Evolutionary conservation across 2,888 invertebrate genomes (phyloP).

Genomic region (Epirrita christyi): DNA sequence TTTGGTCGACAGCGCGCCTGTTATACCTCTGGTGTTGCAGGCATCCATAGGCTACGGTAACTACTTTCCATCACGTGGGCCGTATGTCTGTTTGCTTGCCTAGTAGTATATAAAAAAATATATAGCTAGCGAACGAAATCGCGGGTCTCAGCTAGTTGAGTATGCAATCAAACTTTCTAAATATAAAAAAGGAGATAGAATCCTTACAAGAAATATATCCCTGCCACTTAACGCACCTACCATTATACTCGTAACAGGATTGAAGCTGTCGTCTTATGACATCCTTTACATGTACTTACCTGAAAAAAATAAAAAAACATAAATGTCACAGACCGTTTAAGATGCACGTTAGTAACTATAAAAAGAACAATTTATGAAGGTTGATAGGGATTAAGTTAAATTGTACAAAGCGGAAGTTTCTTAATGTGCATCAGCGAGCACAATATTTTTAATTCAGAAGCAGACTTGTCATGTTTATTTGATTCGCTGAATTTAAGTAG

Average conservation of each 20-base stretch:
- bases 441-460: slow-evolving; percentile 25
- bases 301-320: slow-evolving; percentile 51
- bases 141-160: too few relatives aligned
- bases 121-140: too few relatives aligned
- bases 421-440: slow-evolving; percentile 32
- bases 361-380: slow-evolving; percentile 46
- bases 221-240: neutral
- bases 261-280: slow-evolving; percentile 9
- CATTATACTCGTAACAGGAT: slow-evolving; percentile 18
- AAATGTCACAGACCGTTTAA: slow-evolving; percentile 50
- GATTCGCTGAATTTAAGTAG: slow-evolving; percentile 8
- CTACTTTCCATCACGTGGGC: too few relatives aligned
- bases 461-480: slow-evolving; percentile 26
- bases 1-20: too few relatives aligned
- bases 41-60: too few relatives aligned
- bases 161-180: too few relatives aligned
- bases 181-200: too few relatives aligned
- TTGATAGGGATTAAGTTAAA: slow-evolving; percentile 45
- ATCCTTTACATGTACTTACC: slow-evolving; percentile 49
- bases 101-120: too few relatives aligned
- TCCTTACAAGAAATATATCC: too few relatives aligned
- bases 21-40: too few relatives aligned
- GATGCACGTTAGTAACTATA: slow-evolving; percentile 45
- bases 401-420: slow-evolving; percentile 43
- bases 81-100: too few relatives aligned